A percentile compares a stretch with the other conserved stretches of the same genome.
phyloP scores from a whole-genome alignment of 1,140 invertebrate genomes.

The Drosophila nannoptera region DNA sequence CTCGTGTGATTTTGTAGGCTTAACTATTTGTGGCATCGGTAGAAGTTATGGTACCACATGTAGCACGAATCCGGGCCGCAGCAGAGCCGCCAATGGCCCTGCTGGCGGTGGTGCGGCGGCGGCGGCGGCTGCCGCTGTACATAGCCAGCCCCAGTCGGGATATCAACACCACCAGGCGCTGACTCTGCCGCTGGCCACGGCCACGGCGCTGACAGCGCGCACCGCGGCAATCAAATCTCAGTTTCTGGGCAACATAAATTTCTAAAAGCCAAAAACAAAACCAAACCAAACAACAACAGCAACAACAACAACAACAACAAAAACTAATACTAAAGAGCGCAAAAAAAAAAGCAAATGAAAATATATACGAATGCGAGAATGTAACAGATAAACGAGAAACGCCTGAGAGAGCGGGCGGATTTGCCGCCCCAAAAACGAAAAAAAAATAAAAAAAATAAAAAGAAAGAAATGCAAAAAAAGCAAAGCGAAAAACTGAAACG shows the following conservation, averaged over 20 bases:
- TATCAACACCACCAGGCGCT: slow-evolving; percentile 73
- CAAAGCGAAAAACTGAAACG: neutral
- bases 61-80: slow-evolving; percentile 72
- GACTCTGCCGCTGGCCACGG: slow-evolving; percentile 72
- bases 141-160: slow-evolving; percentile 65
- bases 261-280: slow-evolving; percentile 51
- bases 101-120: slow-evolving; percentile 39
- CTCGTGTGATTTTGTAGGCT: slow-evolving; percentile 77
- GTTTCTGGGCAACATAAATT: slow-evolving; percentile 78
- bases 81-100: slow-evolving; percentile 48
- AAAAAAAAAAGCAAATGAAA: too few species aligned
- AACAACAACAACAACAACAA: too few species aligned
- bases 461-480: slow-evolving; percentile 5
- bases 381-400: slow-evolving; percentile 23
- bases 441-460: slow-evolving; percentile 6
- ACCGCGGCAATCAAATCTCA: slow-evolving; percentile 78
- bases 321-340: too few species aligned
- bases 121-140: slow-evolving; percentile 42
- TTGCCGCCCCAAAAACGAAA: slow-evolving; percentile 3
- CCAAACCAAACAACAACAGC: slow-evolving; percentile 9
- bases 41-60: slow-evolving; percentile 78
- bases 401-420: slow-evolving; percentile 23
- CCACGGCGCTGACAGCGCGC: slow-evolving; percentile 74
- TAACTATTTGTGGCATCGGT: slow-evolving; percentile 79
- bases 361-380: too few species aligned